Conservation (phyloP, 2,797 vertebrate species). For the Salarias fasciatus region DNA sequence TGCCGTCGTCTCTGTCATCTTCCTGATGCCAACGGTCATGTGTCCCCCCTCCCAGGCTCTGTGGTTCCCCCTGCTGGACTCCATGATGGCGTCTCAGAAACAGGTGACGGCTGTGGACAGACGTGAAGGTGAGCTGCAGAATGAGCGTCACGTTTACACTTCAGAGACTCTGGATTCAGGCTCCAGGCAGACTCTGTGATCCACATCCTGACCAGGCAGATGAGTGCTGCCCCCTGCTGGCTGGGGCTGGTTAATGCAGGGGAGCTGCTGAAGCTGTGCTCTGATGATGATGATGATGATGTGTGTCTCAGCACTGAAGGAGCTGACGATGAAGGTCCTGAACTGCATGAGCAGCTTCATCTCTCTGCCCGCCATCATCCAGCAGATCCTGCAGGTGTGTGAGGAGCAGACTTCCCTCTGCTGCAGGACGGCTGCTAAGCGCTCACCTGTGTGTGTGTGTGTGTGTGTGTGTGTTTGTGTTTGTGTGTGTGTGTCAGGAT, state of each 20-base stretch:
- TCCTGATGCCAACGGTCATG: no score
- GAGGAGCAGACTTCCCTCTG: no score
- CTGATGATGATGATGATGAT: not conserved
- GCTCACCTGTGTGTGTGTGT: no score
- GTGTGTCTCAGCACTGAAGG: conserved; percentile 87
- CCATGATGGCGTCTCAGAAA: conserved; percentile 96
- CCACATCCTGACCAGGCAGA: no score
- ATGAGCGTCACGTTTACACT: no score
- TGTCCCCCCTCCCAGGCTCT: conserved; percentile 88
- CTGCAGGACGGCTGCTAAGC: no score
- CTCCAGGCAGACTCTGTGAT: no score
- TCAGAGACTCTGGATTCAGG: no score
- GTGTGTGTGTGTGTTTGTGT: conserved; percentile 52
- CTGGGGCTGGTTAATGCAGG: no score
- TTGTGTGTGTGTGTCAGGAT: conserved; percentile 81
- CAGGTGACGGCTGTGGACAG: conserved; percentile 78
- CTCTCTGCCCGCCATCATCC: conserved; percentile 92
- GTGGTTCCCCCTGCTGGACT: conserved; percentile 95
- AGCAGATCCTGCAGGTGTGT: conserved; percentile 91
- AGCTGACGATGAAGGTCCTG: conserved; percentile 94
- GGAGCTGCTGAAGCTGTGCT: no score
- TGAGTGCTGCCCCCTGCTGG: no score
- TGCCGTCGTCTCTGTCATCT: no score
- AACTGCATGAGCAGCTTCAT: conserved; percentile 97
- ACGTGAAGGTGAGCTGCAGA: conserved; percentile 86